Percentiles rank a stretch among this genome's conserved stretches.
Conservation (phyloP, 2,888 invertebrate genomes). For the Amorpha juglandis region DNA sequence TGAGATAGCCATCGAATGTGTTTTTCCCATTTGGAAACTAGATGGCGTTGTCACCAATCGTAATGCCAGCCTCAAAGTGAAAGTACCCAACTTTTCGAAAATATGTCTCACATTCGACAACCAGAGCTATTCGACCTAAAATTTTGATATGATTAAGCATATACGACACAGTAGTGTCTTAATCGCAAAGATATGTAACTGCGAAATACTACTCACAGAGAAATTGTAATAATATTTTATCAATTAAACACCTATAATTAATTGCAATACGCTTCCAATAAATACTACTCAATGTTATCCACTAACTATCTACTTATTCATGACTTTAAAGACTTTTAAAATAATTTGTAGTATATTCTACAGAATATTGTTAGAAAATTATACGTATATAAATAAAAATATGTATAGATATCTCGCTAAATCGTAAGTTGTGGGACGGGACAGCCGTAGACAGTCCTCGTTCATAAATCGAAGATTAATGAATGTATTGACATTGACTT, state of each 20-base stretch:
- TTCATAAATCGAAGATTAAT: constrained; percentile 75
- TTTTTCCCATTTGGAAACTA: background rate
- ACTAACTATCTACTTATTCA: constrained; percentile 66
- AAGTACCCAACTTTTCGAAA: background rate
- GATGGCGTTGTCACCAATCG: constrained; percentile 10
- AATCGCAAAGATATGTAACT: constrained; percentile 67
- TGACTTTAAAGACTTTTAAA: constrained; percentile 58
- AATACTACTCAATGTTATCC: constrained; percentile 64
- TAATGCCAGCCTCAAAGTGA: background rate
- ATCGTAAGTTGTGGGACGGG: constrained; percentile 67
- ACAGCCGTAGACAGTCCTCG: constrained; percentile 49
- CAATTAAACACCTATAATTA: constrained; percentile 60
- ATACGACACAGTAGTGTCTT: constrained; percentile 31
- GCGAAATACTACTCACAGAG: constrained; percentile 56
- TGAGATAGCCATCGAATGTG: constrained; percentile 8
- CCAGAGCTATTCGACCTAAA: constrained; percentile 31
- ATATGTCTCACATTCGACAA: constrained; percentile 34
- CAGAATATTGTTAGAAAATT: constrained; percentile 81
- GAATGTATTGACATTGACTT: constrained; percentile 79
- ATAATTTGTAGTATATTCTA: constrained; percentile 76
- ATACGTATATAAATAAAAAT: constrained; percentile 71
- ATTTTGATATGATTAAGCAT: constrained; percentile 33
- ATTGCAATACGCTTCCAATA: constrained; percentile 67
- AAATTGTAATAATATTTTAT: constrained; percentile 51
- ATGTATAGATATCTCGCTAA: constrained; percentile 73